Percentiles rank a stretch among this genome's conserved stretches.
Conservation (phyloP, 2,797 vertebrate genomes). For the Phylloscopus collybita region DNA sequence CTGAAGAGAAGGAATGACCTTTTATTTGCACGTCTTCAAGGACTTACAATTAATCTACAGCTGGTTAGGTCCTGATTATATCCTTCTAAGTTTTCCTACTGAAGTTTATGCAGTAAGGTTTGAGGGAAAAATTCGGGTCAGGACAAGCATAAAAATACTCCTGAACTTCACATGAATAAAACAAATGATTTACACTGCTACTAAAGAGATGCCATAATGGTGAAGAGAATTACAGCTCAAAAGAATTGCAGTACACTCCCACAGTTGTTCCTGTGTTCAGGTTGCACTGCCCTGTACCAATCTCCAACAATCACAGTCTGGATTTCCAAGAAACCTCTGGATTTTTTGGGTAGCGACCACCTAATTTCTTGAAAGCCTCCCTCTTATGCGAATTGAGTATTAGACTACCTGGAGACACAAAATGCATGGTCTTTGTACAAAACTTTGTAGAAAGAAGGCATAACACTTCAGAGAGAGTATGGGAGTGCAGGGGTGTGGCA, state of each 20-base stretch:
- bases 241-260: neutral
- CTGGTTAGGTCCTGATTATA: neutral
- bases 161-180: neutral
- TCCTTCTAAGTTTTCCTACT: neutral
- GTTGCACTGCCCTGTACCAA: neutral
- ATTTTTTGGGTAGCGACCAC: neutral
- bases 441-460: neutral
- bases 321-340: neutral
- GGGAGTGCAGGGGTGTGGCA: neutral
- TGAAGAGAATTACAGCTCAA: neutral
- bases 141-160: neutral
- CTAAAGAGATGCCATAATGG: neutral
- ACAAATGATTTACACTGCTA: neutral
- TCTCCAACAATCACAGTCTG: neutral
- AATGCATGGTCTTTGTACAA: neutral
- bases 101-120: neutral
- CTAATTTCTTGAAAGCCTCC: neutral
- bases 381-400: rapidly evolving
- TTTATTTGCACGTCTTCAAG: neutral
- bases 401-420: neutral
- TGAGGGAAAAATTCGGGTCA: neutral
- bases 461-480: neutral
- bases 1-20: neutral
- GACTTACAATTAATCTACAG: neutral
- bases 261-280: neutral